Evolutionary conservation across 2,113 vertebrate genomes (phyloP), one percentile per base, ranked within the genome.

Genomic region (Gallinago paraguaiae): DNA sequence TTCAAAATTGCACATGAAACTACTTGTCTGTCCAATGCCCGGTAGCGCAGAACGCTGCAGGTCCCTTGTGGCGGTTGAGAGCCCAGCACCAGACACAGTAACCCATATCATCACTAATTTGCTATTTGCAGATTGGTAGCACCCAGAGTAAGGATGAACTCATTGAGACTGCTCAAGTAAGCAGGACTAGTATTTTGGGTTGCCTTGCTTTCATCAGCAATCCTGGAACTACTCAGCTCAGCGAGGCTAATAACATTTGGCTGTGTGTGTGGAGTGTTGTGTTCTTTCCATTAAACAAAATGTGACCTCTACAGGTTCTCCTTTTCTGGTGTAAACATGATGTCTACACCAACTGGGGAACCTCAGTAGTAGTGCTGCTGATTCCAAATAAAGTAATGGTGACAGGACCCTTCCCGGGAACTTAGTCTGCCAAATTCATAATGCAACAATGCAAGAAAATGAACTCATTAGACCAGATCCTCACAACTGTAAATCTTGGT

Each of bases 351-450:
- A 4, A 57, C 24, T 1, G 17, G 72, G 65, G 53, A 92, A 91
- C 77, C 88, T 95, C 68, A 75, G 56, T 23, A 35, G 45, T 86
- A 60, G 35, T 82, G 64, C 60, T 78, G 51, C 71, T 75, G 84
- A 91, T 85, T 94, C 95, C 95, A 96, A 88, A 95, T 95, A 90
- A 90, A 96, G 94, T 85, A 72, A 96, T 64, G 53, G 71, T 95
- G 83, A 61, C 60, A 78, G 45, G 45, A 91, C 69, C 53, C 78
- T 95, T 71, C 87, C 50, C 2, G 19, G 78, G 76, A 82, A 68
- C 65, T 79, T 82, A 33, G 17, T 63, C 64, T 90, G 79, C 88
- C 93, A 89, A 86, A 95, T 88, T 86, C 78, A 88, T 81, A 86
- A 90, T 75, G 48, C 67, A 72, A 65, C 53, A 90, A 18, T 75